Evolutionary conservation across 2,888 invertebrate genomes (phyloP), one percentile per base, ranked within the genome.

Genomic region (Leptinotarsa peninsularis): DNA sequence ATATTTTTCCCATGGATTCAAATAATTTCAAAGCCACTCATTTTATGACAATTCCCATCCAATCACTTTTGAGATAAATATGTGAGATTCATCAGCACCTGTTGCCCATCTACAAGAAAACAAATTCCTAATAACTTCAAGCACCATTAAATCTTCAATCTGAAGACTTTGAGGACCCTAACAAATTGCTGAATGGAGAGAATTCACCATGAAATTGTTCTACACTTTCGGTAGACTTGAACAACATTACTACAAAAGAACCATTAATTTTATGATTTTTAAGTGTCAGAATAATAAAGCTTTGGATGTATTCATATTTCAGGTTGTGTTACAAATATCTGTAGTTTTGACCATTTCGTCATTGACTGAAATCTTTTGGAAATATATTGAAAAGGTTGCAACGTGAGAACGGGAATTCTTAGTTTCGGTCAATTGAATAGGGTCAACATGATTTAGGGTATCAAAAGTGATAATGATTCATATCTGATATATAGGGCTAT

Each of bases 181-280:
- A 43, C 63, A 15, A 63, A 63, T 63, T 33, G 33, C n/a, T 43
- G 63, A 63, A 63, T 63, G 33, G 63, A 63, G 63, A 43, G 18
- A 33, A 63, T 63, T 63, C 33, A 63, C 63, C 63, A 43, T 63
- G 63, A 63, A 63, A 63, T 63, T 63, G 33, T 63, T 63, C 27
- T 63, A 17, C n/a, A 5, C 63, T 27, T 27, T 58, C 63, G 63
- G 63, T 63, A 27, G 33, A 63, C 33, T 33, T 63, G 63, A n/a
- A 33, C 33, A 63, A 33, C 63, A 17, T 10, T 15, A 14, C 63
- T 43, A 63, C 63, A 63, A 63, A n/a, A 43, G 63, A 63, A 63
- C 63, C 63, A 63, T 63, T 63, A 63, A 63, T 43, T 63, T 63
- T 63, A 63, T 63, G 63, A 63, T 27, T 63, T 63, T 43, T 33